Percentiles rank a stretch among this genome's conserved stretches.
Conservation (phyloP, 2,113 vertebrate species). For the Periophthalmodon schlosseri region DNA sequence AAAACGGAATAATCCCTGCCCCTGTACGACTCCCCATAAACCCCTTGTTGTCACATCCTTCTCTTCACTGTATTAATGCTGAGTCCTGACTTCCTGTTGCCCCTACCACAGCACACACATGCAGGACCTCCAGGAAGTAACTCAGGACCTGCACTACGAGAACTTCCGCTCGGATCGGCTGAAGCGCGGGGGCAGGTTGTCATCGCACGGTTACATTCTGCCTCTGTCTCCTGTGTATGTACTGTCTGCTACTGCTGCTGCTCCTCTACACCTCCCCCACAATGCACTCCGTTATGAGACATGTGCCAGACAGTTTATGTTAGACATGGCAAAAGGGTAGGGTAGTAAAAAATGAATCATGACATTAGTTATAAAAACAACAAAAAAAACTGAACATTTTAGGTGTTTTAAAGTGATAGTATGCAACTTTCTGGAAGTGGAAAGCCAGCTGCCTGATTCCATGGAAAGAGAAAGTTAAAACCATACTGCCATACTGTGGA, state of each 20-base stretch:
- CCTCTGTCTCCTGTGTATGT: conserved; percentile 79
- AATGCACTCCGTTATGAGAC: conserved; percentile 22
- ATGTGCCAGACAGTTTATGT: neutral
- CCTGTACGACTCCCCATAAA: no score
- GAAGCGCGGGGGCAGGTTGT: conserved; percentile 94
- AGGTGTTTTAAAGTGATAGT: no score
- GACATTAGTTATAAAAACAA: neutral
- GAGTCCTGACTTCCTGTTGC: conserved; percentile 14
- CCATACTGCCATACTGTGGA: no score
- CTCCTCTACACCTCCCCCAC: conserved; percentile 67
- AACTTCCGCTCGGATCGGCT: conserved; percentile 98
- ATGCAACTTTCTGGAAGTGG: no score
- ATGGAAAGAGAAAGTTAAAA: no score
- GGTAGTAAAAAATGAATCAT: neutral
- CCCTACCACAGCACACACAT: conserved; percentile 87
- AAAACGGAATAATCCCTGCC: no score
- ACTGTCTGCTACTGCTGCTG: conserved; percentile 68
- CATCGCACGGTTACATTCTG: conserved; percentile 74
- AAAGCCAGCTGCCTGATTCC: no score
- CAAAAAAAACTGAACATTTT: no score
- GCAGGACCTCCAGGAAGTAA: conserved; percentile 99
- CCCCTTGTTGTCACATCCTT: neutral
- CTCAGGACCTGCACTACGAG: conserved; percentile 98
- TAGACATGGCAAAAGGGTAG: neutral
- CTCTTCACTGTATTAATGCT: neutral